Conservation (phyloP, 2,113 vertebrate genomes). For the Micronisus gabar region DNA sequence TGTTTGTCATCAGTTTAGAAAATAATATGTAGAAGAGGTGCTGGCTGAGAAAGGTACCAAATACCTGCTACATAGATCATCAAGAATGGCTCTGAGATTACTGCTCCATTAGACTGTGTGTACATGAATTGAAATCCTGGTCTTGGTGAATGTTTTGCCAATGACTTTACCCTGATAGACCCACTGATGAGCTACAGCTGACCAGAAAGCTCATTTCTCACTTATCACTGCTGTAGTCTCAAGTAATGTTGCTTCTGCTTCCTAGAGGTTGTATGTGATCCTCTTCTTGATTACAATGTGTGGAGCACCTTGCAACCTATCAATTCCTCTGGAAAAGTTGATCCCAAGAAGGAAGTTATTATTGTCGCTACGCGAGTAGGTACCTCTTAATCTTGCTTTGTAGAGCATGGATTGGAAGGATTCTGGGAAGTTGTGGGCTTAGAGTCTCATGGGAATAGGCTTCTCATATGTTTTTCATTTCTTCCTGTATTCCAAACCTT, state of each 20-base stretch:
- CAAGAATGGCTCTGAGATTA: background rate
- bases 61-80: background rate
- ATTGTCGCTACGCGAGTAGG: constrained; percentile 86
- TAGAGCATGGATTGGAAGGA: background rate
- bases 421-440: background rate
- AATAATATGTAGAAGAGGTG: background rate
- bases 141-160: background rate
- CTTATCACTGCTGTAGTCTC: background rate
- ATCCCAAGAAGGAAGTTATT: constrained; percentile 72
- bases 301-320: constrained; percentile 84
- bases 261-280: constrained; percentile 87
- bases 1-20: background rate
- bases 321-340: constrained; percentile 71
- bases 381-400: background rate
- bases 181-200: background rate
- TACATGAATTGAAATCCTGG: background rate
- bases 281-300: constrained; percentile 83
- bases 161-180: background rate
- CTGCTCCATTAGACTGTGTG: background rate
- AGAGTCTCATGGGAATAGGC: background rate
- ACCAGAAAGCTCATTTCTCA: background rate
- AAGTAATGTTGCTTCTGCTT: background rate
- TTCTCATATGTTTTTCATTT: background rate
- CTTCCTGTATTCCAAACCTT: background rate
- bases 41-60: background rate